Evolutionary conservation across 64 coral and sea anemone genomes (phyloP).

Genomic region (Trachythela sp.): DNA sequence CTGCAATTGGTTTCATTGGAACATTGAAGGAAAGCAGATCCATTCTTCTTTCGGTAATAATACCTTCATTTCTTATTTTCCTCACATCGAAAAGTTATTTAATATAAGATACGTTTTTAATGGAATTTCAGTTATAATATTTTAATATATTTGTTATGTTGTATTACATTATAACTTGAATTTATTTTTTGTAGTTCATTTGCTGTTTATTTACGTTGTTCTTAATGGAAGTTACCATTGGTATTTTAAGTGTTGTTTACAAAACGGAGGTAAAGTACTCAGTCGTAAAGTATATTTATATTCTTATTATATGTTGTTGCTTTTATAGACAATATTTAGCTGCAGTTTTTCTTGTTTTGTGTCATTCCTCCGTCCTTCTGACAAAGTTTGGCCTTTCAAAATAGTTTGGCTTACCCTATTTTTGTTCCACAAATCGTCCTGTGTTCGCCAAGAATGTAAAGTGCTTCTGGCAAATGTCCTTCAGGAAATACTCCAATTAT

Average conservation of each 20-base stretch:
- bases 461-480: too few relatives aligned
- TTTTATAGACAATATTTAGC: too few relatives aligned
- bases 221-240: neutral
- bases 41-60: neutral
- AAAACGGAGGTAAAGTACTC: neutral
- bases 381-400: too few relatives aligned
- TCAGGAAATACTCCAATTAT: too few relatives aligned
- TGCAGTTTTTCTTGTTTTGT: too few relatives aligned
- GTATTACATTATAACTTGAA: neutral
- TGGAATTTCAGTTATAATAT: too few relatives aligned
- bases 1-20: neutral
- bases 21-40: neutral
- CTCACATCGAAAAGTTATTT: neutral
- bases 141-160: neutral
- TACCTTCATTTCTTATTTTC: neutral
- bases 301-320: neutral
- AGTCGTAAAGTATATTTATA: neutral
- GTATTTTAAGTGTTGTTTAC: neutral
- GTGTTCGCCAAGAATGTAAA: too few relatives aligned
- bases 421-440: too few relatives aligned
- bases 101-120: too few relatives aligned
- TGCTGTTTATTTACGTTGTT: conserved; percentile 1
- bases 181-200: neutral
- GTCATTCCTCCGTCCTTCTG: too few relatives aligned
- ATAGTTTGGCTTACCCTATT: too few relatives aligned